Base-by-base conservation (phyloP, 2,113 vertebrate genomes). In the Labeo catla region DNA sequence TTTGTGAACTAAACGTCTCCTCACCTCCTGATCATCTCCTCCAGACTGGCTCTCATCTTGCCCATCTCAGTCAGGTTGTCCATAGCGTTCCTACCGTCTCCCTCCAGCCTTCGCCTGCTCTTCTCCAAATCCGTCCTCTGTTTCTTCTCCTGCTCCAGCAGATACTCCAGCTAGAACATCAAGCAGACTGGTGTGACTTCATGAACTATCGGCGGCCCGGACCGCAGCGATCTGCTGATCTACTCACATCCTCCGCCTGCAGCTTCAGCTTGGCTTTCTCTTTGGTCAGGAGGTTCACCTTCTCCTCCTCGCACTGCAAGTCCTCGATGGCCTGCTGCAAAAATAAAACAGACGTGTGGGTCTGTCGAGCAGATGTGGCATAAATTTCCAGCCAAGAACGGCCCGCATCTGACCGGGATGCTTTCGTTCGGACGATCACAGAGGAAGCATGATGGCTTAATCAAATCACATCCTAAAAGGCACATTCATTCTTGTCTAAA, bases 221-320 rank as follows among this genome's bases (percentile, higher is more conserved):
- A 15, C 11, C 15, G 13, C 66, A 68, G 13, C 13, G 54, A 72
- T 34, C 6, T 11, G 39, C 19, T 0, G 39, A 66, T 66, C 23
- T 73, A 76, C 85, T 90, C 65, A 95, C 95, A 86, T 95, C 92
- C 84, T 94, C 93, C 28, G 92, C 86, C 36, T 94, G 90, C 82
- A 94, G 91, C 91, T 94, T 93, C 10, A 96, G 88, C 87, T 94
- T 93, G 86, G 91, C 91, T 82, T 92, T 95, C 90, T 95, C 91
- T 87, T 94, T 94, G 83, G 93, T 94, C 89, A 96, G 90, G 50
- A 92, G 84, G 88, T 94, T 94, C 49, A 95, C 94, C 86, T 95
- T 95, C 87, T 95, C 95, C 88, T 95, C 94, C 84, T 95, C 95
- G 0, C 89, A 88, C 91, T 95, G 95, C 23, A 96, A 86, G 79